Base-by-base conservation (phyloP, 2,797 vertebrate genomes). In the Lates japonicus region DNA sequence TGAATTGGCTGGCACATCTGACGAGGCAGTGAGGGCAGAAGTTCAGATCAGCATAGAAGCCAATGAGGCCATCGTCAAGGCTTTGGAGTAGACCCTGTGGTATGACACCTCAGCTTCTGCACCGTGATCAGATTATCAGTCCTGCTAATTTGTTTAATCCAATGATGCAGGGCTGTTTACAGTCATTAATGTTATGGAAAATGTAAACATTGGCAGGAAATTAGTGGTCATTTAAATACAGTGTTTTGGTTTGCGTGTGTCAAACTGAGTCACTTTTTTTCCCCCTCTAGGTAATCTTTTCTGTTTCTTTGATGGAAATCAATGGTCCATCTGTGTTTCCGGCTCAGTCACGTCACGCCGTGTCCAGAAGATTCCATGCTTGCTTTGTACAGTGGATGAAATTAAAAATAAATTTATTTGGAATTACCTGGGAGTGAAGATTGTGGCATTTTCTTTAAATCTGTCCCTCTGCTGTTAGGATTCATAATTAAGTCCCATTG, bases 21-120 rank as follows among this genome's bases (percentile, higher is more conserved):
- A 97, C 0, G 98, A 98, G 90, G 95, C 94, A 0, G 86, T 92
- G 2, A 95, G 94, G 83, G 98, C 97, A 1, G 98, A 97, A 88
- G 96, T 94, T 75, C 97, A 96, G 91, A 97, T 99, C 93, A 96
- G 90, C 76, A 95, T 99, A 73, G 98, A 99, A 80, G 96, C 98
- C 80, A 97, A 95, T 0, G 98, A 99, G 87, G 97, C 98, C 52
- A 95, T 99, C 8, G 95, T 99, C 63, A 99, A 99, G 90, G 98
- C 98, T 31, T 94, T 99, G 88, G 98, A 99, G 88, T 97, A 96
- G 84, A 93, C 52, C 52, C 80, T 70, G 63, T 51, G 93, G 91
- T 93, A 88, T 0, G 86, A 55, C 31, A 7, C n/a, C 33, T 60
- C 22, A 7, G 41, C 70, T 61, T 8, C 64, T 39, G 3, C 44